A percentile compares a stretch with the other conserved stretches of the same genome.
phyloP scores from a whole-genome alignment of 2,113 vertebrate genomes.

The Archocentrus centrarchus region DNA sequence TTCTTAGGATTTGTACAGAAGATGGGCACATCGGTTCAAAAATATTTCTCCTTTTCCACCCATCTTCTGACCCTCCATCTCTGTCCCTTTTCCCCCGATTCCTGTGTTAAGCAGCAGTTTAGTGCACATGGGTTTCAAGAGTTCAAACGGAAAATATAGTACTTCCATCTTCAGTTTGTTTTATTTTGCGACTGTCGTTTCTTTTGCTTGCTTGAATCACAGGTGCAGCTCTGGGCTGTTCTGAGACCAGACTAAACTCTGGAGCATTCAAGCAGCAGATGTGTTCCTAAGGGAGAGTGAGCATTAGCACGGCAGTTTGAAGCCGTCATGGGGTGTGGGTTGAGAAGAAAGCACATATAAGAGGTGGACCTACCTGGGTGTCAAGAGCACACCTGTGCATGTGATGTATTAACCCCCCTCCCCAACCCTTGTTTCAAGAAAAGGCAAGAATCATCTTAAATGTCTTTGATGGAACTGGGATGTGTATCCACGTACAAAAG shows the following conservation, averaged over 20 bases:
- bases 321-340: constrained; percentile 40
- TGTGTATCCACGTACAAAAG: not conserved
- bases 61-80: not conserved
- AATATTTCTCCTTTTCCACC: not conserved
- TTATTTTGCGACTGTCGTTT: constrained; percentile 88
- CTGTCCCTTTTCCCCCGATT: not conserved
- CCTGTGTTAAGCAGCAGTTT: constrained; percentile 60
- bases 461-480: not conserved
- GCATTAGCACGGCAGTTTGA: constrained; percentile 45
- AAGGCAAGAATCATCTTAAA: not conserved
- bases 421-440: not conserved
- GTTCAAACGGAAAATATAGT: constrained; percentile 83
- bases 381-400: not conserved
- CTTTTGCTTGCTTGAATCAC: constrained; percentile 86
- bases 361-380: not conserved
- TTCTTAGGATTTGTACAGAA: not conserved
- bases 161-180: constrained; percentile 85
- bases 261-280: constrained; percentile 86
- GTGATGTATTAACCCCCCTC: not conserved
- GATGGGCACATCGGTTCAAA: not conserved
- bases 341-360: constrained; percentile 29
- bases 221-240: constrained; percentile 87
- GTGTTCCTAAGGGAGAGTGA: constrained; percentile 67
- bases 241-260: constrained; percentile 86
- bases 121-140: constrained; percentile 83